A percentile compares a stretch with the other conserved stretches of the same genome.
phyloP scores from a whole-genome alignment of 2,797 vertebrate genomes.

The Oceanodroma leucorhoa region DNA sequence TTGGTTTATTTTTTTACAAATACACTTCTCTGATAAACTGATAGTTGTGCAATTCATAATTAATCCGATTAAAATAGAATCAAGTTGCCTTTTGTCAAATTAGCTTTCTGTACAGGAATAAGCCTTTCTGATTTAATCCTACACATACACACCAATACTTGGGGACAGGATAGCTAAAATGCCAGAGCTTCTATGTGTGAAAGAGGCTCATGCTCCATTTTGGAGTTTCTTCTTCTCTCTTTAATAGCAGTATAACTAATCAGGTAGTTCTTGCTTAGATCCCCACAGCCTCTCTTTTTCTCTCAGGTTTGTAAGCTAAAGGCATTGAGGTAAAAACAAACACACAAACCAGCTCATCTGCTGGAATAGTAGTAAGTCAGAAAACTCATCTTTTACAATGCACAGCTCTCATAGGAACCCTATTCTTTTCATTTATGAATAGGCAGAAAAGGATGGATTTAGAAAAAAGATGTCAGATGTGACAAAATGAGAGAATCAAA shows the following conservation, averaged over 20 bases:
- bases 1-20: not conserved
- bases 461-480: not conserved
- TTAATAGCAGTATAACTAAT: not conserved
- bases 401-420: not conserved
- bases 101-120: not conserved
- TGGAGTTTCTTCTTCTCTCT: not conserved
- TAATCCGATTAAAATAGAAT: not conserved
- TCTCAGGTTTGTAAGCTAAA: not conserved
- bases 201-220: not conserved
- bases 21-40: not conserved
- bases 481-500: not conserved
- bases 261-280: not conserved
- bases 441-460: not conserved
- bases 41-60: not conserved
- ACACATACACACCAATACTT: fast-evolving
- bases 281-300: not conserved
- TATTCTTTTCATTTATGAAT: not conserved
- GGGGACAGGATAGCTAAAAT: not conserved
- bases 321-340: not conserved
- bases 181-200: not conserved
- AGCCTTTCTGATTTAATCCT: not conserved
- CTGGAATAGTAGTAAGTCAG: not conserved
- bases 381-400: not conserved
- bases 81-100: not conserved
- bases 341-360: not conserved